phyloP scores from a whole-genome alignment of 2,797 vertebrate species.

The Labeo calbasu region DNA sequence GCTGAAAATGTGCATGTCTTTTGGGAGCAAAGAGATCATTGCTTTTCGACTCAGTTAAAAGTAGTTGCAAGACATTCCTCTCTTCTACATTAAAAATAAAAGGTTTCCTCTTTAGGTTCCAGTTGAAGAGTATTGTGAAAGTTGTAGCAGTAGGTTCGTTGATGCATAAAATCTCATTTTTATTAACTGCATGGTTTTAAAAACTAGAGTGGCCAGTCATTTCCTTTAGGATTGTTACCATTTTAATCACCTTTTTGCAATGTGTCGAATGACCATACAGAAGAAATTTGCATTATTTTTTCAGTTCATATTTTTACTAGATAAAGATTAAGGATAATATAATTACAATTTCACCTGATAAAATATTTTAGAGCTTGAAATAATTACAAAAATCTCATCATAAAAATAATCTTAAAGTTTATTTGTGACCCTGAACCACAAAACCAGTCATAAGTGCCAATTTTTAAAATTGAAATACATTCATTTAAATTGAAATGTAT shows the following conservation, averaged over 20 bases:
- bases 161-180: not conserved
- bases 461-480: no score
- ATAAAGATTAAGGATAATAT: not conserved
- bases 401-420: no score
- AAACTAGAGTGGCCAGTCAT: not conserved
- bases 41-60: not conserved
- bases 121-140: not conserved
- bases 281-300: not conserved
- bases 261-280: not conserved
- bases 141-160: not conserved
- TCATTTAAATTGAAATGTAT: no score
- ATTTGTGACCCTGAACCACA: no score
- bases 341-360: not conserved
- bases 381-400: not conserved
- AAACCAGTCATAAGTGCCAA: no score
- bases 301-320: not conserved
- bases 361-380: not conserved
- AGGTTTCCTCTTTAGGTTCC: not conserved
- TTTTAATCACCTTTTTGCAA: not conserved
- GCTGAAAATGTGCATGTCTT: conserved; percentile 13
- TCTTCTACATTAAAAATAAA: not conserved
- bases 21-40: not conserved
- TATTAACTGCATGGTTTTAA: not conserved
- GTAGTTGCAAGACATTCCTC: not conserved
- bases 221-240: not conserved